Percentiles rank a stretch among this genome's conserved stretches.
phyloP scores from a whole-genome alignment of 2,113 vertebrate genomes.

The Glareola pratincola region DNA sequence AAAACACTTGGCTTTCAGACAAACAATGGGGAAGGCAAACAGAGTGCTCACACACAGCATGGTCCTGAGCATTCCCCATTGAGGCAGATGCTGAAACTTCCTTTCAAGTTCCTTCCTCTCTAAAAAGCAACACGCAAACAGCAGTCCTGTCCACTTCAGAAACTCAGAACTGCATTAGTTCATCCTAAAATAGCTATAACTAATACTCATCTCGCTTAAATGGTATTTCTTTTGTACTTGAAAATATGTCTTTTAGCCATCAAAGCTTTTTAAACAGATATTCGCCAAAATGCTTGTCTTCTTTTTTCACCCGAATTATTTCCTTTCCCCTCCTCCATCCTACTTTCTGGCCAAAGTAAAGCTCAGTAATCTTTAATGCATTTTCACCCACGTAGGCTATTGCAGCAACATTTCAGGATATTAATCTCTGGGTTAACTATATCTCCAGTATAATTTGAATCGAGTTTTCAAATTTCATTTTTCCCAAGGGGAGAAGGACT shows the following conservation, averaged over 20 bases:
- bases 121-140: not conserved
- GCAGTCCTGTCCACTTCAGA: not conserved
- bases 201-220: conserved; percentile 14
- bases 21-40: not conserved
- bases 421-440: not conserved
- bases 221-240: not conserved
- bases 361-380: not conserved
- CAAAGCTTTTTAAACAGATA: not conserved
- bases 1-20: not conserved
- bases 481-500: not conserved
- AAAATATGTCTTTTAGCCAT: not conserved
- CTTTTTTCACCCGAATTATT: not conserved
- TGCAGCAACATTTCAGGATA: not conserved
- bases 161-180: not conserved
- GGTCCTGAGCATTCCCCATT: not conserved
- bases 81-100: not conserved
- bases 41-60: not conserved
- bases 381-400: not conserved
- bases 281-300: not conserved
- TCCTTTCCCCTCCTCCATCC: not conserved
- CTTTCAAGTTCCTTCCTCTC: not conserved
- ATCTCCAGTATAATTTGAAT: not conserved
- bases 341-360: not conserved
- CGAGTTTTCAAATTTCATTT: not conserved
- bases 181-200: not conserved